These are phyloP conservation scores for Plagodis dolabraria DNA, from an alignment of 2,888 invertebrate species.

Conservation along the genomic window DNA sequence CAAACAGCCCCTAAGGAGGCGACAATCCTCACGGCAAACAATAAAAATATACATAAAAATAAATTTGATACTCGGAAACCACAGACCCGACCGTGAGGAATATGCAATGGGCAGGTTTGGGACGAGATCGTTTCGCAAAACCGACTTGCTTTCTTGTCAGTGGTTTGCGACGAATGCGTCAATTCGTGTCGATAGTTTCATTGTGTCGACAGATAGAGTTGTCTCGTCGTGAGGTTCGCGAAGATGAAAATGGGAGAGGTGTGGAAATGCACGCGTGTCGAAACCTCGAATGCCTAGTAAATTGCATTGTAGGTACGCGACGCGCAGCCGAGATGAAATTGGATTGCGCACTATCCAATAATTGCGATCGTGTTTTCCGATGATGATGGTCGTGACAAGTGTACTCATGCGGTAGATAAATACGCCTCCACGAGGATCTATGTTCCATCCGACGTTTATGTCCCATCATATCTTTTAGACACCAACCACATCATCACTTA, in stretches of 20 bases:
- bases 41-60: slow-evolving; percentile 82
- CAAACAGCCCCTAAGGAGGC: slow-evolving; percentile 80
- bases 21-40: slow-evolving; percentile 80
- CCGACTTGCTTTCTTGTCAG: slow-evolving; percentile 34
- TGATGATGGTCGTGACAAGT: slow-evolving; percentile 70
- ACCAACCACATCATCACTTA: background rate
- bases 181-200: slow-evolving; percentile 53
- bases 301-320: slow-evolving; percentile 72
- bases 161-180: slow-evolving; percentile 40
- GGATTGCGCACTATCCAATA: slow-evolving; percentile 74
- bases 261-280: slow-evolving; percentile 60
- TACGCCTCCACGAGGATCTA: slow-evolving; percentile 5
- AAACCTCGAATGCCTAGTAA: slow-evolving; percentile 61
- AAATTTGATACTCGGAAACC: slow-evolving; percentile 75
- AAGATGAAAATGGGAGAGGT: slow-evolving; percentile 61
- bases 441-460: slow-evolving; percentile 4
- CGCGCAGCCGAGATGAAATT: slow-evolving; percentile 66
- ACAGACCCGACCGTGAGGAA: slow-evolving; percentile 64
- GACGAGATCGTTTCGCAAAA: slow-evolving; percentile 44
- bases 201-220: slow-evolving; percentile 57
- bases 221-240: slow-evolving; percentile 47
- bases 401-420: slow-evolving; percentile 31
- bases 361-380: slow-evolving; percentile 72
- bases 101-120: slow-evolving; percentile 58
- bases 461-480: background rate